phyloP scores from a whole-genome alignment of 2,797 vertebrate genomes.

The Sciurus carolinensis region DNA sequence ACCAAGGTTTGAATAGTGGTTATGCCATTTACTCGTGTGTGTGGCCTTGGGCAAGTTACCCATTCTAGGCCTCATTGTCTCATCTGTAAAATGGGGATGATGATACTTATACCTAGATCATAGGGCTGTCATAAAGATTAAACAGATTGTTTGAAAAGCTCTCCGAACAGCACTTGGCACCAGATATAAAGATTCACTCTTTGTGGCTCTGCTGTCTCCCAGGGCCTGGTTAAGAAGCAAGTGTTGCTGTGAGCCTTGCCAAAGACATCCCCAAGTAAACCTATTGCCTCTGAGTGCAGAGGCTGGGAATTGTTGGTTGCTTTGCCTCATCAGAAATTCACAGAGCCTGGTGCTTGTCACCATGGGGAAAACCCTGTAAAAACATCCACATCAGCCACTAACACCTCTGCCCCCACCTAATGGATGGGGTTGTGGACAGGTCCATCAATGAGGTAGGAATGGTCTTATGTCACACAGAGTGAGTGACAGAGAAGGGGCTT shows the following conservation, averaged over 20 bases:
- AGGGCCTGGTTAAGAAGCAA: background rate
- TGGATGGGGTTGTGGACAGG: background rate
- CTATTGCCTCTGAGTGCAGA: background rate
- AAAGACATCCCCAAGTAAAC: background rate
- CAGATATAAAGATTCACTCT: background rate
- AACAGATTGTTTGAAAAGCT: background rate
- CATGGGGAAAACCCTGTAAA: background rate
- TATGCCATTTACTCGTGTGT: background rate
- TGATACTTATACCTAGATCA: background rate
- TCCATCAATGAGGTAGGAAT: background rate
- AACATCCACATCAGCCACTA: background rate
- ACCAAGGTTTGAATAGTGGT: background rate
- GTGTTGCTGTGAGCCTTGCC: slow-evolving; percentile 29
- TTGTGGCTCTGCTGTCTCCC: slow-evolving; percentile 30
- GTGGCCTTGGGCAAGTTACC: background rate
- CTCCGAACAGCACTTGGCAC: background rate
- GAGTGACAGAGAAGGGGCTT: background rate
- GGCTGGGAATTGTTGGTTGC: background rate
- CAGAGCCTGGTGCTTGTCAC: background rate
- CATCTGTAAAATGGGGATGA: background rate
- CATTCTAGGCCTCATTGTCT: background rate
- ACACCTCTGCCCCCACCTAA: background rate
- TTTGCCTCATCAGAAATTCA: slow-evolving; percentile 4
- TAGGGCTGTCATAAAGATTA: background rate
- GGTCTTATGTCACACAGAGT: background rate